These are phyloP conservation scores for Okapia johnstoni DNA, from an alignment of 2,113 vertebrate genomes.

Conservation along the genomic window DNA sequence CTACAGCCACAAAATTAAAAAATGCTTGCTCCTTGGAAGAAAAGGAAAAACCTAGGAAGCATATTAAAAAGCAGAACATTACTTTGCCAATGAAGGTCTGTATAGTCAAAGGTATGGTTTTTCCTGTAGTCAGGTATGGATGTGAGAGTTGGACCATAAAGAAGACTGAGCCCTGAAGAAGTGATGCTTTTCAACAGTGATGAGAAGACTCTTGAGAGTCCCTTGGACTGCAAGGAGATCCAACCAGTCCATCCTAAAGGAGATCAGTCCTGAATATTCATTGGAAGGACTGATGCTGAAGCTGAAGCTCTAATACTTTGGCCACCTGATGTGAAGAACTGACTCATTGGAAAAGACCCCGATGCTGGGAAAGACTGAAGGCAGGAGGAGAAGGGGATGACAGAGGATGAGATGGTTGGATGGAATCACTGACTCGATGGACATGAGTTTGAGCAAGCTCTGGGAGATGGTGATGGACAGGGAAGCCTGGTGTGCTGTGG, in stretches of 20 bases:
- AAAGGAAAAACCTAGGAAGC: not conserved
- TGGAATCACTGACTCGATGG: not conserved
- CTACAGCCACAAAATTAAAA: not conserved
- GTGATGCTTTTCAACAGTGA: not conserved
- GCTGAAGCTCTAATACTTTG: not conserved
- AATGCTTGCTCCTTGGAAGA: not conserved
- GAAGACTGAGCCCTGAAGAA: not conserved
- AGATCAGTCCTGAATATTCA: not conserved
- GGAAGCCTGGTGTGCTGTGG: not conserved
- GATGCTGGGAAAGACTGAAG: not conserved
- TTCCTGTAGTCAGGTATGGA: not conserved
- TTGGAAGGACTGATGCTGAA: not conserved
- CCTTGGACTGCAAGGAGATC: not conserved
- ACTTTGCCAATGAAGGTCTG: not conserved
- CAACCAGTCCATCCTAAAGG: not conserved
- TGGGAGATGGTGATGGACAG: not conserved
- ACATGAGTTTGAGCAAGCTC: not conserved
- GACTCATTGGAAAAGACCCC: not conserved
- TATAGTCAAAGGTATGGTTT: not conserved
- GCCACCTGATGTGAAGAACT: not conserved
- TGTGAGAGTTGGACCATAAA: not conserved
- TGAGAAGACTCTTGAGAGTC: not conserved
- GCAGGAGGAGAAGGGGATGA: accelerated
- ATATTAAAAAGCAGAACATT: not conserved
- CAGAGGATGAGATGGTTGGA: not conserved